These are phyloP conservation scores for Drosophila gaucha DNA, from an alignment of 2,888 invertebrate genomes.

Conservation along the genomic window DNA sequence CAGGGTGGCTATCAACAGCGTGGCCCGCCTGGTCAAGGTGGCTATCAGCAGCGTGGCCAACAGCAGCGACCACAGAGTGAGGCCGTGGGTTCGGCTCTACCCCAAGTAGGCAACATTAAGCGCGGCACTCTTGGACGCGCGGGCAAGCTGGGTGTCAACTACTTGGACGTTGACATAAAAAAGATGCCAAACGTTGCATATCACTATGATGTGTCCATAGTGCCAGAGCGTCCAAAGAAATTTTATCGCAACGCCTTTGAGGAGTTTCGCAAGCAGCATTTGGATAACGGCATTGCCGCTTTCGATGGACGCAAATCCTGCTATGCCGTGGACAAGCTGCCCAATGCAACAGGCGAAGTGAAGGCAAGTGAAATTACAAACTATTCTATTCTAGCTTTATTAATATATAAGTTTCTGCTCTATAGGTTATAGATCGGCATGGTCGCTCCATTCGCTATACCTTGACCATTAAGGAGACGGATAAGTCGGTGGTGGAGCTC, in stretches of 20 bases:
- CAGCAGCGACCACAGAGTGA: conserved; percentile 3
- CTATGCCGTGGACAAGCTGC: conserved; percentile 84
- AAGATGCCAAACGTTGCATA: conserved; percentile 85
- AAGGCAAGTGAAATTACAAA: conserved; percentile 54
- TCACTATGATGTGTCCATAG: conserved; percentile 93
- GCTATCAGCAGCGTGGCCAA: neutral
- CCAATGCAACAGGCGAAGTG: conserved; percentile 46
- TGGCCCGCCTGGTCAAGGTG: too few relatives aligned
- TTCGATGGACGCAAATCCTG: conserved; percentile 91
- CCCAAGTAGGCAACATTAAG: conserved; percentile 45
- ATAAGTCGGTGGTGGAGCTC: conserved; percentile 69
- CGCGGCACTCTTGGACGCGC: conserved; percentile 83
- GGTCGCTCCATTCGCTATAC: conserved; percentile 62
- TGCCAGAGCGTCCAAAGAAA: conserved; percentile 89
- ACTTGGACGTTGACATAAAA: conserved; percentile 86
- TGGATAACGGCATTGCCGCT: conserved; percentile 86
- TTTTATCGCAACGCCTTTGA: conserved; percentile 86
- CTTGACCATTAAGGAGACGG: conserved; percentile 77
- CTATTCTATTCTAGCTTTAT: neutral
- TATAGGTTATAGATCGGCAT: conserved; percentile 68
- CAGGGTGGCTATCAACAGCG: neutral
- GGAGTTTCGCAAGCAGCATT: conserved; percentile 79
- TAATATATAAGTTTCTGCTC: neutral
- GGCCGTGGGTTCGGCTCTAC: conserved; percentile 13
- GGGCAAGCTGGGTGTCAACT: conserved; percentile 87